Percentiles rank a stretch among this genome's conserved stretches.
These are phyloP conservation scores for Macrocentrus cingulum DNA, from an alignment of 1,140 invertebrate species.

Conservation along the genomic window DNA sequence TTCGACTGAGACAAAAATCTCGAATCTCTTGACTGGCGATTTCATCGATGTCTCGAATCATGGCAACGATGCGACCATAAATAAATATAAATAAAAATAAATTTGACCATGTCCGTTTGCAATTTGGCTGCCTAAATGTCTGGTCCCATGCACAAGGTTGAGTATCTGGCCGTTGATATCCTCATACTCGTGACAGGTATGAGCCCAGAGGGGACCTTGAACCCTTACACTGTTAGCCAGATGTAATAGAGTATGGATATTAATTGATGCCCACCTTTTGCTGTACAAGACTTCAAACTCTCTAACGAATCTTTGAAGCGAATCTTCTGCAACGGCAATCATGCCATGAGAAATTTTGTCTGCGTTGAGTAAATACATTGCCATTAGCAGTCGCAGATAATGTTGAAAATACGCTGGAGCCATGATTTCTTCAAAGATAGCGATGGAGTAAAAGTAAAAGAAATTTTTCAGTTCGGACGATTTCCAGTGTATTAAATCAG, in stretches of 20 bases:
- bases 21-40: neutral
- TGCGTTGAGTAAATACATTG: slow-evolving; percentile 6
- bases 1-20: neutral
- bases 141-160: neutral
- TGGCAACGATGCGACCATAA: neutral
- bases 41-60: neutral
- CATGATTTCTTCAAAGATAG: slow-evolving; percentile 22
- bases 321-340: slow-evolving; percentile 6
- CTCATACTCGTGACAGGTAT: slow-evolving; percentile 7
- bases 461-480: slow-evolving; percentile 25
- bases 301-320: slow-evolving; percentile 21
- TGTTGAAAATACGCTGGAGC: slow-evolving; percentile 20
- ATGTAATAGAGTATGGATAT: slow-evolving; percentile 31
- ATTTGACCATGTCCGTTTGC: neutral
- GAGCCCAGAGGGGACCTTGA: slow-evolving; percentile 31
- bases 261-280: slow-evolving; percentile 16
- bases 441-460: slow-evolving; percentile 24
- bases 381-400: slow-evolving; percentile 14
- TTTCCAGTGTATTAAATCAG: slow-evolving; percentile 27
- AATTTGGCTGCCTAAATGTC: neutral
- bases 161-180: neutral
- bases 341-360: neutral
- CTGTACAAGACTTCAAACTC: slow-evolving; percentile 21
- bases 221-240: slow-evolving; percentile 28
- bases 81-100: no score